Base-by-base conservation (phyloP, 2,113 vertebrate genomes). In the Zosterops lateralis region DNA sequence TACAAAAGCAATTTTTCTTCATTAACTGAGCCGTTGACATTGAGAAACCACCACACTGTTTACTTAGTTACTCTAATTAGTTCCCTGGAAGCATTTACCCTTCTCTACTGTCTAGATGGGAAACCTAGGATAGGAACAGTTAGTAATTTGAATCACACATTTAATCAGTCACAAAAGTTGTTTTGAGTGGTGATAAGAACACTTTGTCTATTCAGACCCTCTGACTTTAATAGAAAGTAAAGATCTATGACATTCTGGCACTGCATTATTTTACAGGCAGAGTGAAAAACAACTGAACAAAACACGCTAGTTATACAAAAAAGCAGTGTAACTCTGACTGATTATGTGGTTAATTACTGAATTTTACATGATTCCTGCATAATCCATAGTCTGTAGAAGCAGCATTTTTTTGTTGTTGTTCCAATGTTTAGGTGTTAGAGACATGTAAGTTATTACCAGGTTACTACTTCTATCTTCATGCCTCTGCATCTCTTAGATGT, bases 1-100 rank as follows among this genome's bases (percentile, higher is more conserved):
- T 71, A 64, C 79, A 71, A 80, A 88, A 80, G 25, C 14, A 84
- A 19, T 70, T 91, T 76, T 90, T 95, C 74, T 86, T 88, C 79
- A 86, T 85, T 92, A 92, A n/a, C 51, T 71, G 60, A 71, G 40
- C 36, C 71, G 31, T 25, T 67, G 51, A 64, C 42, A 60, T 28
- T 71, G 38, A 48, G 31, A 32, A 93, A 60, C 34, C 76, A 57
- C 50, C 25, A 47, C 29, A n/a, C 19, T 73, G 17, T 86, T 89
- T 77, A n/a, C 29, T 72, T 82, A 68, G 36, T 62, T 65, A 36
- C 25, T 88, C 4, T 76, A 79, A 79, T 90, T 83, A 83, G 68
- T 60, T 91, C 29, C 84, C 66, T 95, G 73, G 42, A 83, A 92
- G 32, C 51, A 80, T 85, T 93, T 86, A 80, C n/a, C 34, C 58